A percentile compares a stretch with the other conserved stretches of the same genome.
Conservation (phyloP, 2,797 vertebrate genomes). For the Pseudochaenichthys georgianus region DNA sequence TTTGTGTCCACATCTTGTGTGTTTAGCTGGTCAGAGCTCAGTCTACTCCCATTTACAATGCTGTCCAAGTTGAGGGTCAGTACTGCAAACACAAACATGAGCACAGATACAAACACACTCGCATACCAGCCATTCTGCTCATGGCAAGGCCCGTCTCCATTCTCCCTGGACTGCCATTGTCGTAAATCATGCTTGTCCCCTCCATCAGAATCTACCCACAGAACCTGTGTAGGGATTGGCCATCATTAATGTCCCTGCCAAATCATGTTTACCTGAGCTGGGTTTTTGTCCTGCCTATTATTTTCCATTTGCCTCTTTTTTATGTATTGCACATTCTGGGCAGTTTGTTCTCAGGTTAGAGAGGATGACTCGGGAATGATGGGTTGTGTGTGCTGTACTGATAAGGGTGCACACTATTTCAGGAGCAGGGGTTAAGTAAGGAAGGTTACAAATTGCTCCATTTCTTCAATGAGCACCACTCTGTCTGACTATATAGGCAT, state of each 20-base stretch:
- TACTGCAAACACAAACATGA: conserved; percentile 62
- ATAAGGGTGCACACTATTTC: conserved; percentile 41
- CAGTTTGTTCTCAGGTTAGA: conserved; percentile 57
- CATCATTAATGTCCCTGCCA: conserved; percentile 77
- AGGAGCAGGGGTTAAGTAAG: conserved; percentile 46
- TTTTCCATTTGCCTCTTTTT: conserved; percentile 46
- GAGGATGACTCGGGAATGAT: conserved; percentile 46
- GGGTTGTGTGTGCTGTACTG: conserved; percentile 48
- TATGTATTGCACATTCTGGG: conserved; percentile 68
- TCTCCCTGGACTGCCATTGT: conserved; percentile 69
- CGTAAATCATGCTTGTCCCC: conserved; percentile 79
- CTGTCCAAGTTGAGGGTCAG: conserved; percentile 62
- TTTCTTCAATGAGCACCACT: conserved; percentile 17
- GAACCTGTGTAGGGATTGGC: conserved; percentile 69
- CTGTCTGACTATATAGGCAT: not conserved
- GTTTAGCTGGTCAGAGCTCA: conserved; percentile 52
- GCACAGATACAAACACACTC: conserved; percentile 60
- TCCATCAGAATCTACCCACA: conserved; percentile 71
- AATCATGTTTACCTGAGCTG: conserved; percentile 75
- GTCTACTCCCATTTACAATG: conserved; percentile 55
- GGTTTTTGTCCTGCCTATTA: conserved; percentile 63
- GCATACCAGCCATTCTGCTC: conserved; percentile 61
- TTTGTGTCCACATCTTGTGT: conserved; percentile 25
- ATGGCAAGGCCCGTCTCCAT: conserved; percentile 68
- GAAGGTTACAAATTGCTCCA: conserved; percentile 21